Conservation (phyloP, 2,797 vertebrate species). For the Malurus leucopterus region DNA sequence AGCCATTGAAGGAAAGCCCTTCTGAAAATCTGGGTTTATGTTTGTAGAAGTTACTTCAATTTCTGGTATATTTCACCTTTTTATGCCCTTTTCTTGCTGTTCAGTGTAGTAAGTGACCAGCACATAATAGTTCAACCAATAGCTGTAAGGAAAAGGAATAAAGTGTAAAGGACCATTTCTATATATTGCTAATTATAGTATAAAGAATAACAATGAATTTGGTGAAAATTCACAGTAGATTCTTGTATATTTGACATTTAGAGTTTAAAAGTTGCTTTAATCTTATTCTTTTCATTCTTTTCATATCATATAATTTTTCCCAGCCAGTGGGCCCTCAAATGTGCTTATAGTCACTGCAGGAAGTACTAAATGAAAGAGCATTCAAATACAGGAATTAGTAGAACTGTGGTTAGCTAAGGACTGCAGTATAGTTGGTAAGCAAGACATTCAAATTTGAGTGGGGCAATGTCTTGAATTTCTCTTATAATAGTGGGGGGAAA, state of each 20-base stretch:
- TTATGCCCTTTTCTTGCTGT: background rate
- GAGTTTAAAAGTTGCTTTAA: background rate
- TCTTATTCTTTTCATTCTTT: background rate
- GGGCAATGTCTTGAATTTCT: background rate
- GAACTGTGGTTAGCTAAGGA: background rate
- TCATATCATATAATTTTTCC: background rate
- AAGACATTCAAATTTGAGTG: background rate
- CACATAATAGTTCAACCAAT: background rate
- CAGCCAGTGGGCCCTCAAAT: background rate
- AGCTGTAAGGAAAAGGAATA: background rate
- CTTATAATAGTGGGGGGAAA: background rate
- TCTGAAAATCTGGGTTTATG: background rate
- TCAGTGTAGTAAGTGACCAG: background rate
- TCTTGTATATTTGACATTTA: background rate
- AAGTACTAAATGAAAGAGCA: background rate
- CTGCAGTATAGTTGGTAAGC: background rate
- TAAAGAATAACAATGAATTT: background rate
- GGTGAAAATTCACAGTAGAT: background rate
- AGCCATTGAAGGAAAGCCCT: background rate
- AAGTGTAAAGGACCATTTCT: background rate
- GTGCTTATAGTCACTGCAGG: background rate
- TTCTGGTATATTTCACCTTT: background rate
- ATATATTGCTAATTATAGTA: background rate
- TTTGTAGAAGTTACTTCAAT: background rate
- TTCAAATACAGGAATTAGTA: background rate